phyloP scores from a whole-genome alignment of 1,140 invertebrate species.

The Zophobas morio region DNA sequence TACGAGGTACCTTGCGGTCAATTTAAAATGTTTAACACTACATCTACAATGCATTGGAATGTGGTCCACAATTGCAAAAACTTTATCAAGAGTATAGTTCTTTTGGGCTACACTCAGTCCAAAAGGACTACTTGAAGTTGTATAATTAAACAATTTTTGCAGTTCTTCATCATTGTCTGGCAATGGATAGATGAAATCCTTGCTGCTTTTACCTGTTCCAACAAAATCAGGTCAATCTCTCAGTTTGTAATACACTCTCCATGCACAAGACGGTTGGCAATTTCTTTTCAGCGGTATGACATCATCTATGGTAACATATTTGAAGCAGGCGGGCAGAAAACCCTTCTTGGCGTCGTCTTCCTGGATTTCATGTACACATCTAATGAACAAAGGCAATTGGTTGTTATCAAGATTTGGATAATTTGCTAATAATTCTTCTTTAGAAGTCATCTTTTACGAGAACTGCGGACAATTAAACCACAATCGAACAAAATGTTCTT shows the following conservation, averaged over 20 bases:
- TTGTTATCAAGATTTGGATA: conserved; percentile 7
- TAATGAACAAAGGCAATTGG: conserved; percentile 9
- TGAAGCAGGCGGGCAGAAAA: conserved; percentile 16
- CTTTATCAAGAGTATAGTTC: conserved; percentile 15
- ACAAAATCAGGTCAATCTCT: conserved; percentile 25
- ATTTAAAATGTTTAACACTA: conserved; percentile 21
- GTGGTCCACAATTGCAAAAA: conserved; percentile 17
- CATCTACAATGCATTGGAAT: conserved; percentile 19
- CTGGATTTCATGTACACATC: conserved; percentile 4
- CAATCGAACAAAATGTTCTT: no score
- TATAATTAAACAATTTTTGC: conserved; percentile 23
- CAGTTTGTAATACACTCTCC: conserved; percentile 9
- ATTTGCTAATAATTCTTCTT: conserved; percentile 5
- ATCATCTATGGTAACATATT: conserved; percentile 11
- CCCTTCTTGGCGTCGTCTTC: conserved; percentile 8
- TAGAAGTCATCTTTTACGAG: not conserved
- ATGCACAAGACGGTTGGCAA: conserved; percentile 23
- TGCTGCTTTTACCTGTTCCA: conserved; percentile 12
- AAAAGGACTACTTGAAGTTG: conserved; percentile 3
- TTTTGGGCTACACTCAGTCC: conserved; percentile 8
- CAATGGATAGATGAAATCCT: conserved; percentile 14
- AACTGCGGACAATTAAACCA: no score
- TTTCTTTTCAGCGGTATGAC: conserved; percentile 16
- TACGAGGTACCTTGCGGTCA: conserved; percentile 30
- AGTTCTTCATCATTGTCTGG: conserved; percentile 15